phyloP scores from a whole-genome alignment of 2,113 vertebrate genomes.

The Salvelinus namaycush region DNA sequence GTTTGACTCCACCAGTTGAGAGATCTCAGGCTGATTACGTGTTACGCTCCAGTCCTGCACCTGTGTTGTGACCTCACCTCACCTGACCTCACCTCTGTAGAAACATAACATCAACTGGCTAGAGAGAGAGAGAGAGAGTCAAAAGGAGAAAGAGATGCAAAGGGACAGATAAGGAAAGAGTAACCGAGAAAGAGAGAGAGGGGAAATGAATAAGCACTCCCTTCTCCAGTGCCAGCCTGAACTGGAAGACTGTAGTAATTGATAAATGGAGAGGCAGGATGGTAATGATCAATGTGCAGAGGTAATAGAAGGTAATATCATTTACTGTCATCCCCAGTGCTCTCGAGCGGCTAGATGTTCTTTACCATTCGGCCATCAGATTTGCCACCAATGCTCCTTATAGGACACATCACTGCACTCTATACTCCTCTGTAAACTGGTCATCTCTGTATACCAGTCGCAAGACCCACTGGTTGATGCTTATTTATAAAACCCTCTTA shows the following conservation, averaged over 20 bases:
- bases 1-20: neutral
- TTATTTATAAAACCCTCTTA: no score
- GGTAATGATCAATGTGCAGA: constrained; percentile 21
- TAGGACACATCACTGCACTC: no score
- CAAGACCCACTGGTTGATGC: no score
- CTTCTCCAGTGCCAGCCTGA: constrained; percentile 9
- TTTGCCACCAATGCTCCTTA: no score
- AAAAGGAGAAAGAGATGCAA: no score
- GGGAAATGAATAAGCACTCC: neutral
- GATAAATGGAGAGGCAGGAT: constrained; percentile 27
- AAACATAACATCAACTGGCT: neutral
- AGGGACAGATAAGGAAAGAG: neutral
- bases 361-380: no score
- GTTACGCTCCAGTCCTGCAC: neutral
- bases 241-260: constrained; percentile 35
- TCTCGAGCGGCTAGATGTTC: no score
- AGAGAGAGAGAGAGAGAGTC: neutral
- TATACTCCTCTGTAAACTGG: no score
- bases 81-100: neutral
- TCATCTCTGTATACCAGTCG: no score
- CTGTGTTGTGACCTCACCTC: neutral
- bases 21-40: neutral
- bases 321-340: constrained; percentile 7
- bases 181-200: neutral
- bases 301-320: constrained; percentile 3